Percentiles rank a stretch among this genome's conserved stretches.
Conservation (phyloP, 2,113 vertebrate genomes). For the Lophochroa leadbeateri region DNA sequence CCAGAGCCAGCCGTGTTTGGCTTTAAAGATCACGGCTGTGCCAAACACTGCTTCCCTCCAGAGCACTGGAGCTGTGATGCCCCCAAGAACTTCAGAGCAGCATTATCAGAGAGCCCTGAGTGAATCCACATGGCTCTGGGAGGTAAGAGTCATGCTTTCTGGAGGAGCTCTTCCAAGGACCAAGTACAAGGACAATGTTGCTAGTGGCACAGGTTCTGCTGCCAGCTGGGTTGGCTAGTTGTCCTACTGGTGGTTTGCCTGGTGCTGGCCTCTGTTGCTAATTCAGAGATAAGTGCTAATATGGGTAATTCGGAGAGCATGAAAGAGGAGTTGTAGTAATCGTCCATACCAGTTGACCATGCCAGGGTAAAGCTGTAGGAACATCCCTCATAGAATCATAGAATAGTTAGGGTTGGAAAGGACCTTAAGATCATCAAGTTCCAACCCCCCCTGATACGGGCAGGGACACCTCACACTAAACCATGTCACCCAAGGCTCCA, state of each 20-base stretch:
- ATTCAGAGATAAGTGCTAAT: too few relatives aligned
- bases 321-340: neutral
- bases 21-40: neutral
- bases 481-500: neutral
- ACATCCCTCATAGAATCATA: neutral
- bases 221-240: neutral
- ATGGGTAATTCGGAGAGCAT: neutral
- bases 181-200: neutral
- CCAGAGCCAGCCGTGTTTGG: neutral
- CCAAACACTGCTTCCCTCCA: neutral
- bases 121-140: neutral
- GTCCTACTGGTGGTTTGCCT: accelerated
- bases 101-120: accelerated
- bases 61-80: neutral
- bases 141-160: accelerated
- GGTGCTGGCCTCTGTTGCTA: neutral
- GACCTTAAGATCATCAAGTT: neutral
- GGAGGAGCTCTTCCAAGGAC: neutral
- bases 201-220: neutral
- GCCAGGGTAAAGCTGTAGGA: neutral
- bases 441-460: neutral
- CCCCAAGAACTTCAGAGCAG: neutral
- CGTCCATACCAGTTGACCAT: accelerated
- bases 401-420: neutral
- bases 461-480: neutral